Conservation (phyloP, 2,888 invertebrate genomes). For the Agrochola macilenta region DNA sequence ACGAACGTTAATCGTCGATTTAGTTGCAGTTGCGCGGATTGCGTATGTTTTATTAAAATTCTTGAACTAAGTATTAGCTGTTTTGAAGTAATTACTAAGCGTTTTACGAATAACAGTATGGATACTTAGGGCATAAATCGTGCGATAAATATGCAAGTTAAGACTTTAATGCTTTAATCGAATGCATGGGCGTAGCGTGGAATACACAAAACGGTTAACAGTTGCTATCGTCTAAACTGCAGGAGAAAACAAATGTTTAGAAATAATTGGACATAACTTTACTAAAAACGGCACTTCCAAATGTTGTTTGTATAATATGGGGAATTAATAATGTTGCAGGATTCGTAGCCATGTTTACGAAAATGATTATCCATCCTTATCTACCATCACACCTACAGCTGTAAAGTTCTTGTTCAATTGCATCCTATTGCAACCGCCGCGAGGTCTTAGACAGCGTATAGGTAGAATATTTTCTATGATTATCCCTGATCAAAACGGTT, state of each 20-base stretch:
- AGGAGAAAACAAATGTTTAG: conserved; percentile 22
- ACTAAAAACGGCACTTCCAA: conserved; percentile 12
- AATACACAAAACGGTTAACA: conserved; percentile 44
- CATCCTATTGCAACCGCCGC: too few species aligned
- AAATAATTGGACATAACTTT: conserved; percentile 20
- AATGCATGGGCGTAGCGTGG: conserved; percentile 51
- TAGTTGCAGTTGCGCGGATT: conserved; percentile 23
- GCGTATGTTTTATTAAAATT: conserved; percentile 34
- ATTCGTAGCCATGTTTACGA: not conserved
- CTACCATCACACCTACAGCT: not conserved
- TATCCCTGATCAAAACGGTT: conserved; percentile 33
- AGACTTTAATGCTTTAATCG: conserved; percentile 43
- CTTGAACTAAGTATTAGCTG: conserved; percentile 18
- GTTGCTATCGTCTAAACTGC: conserved; percentile 13
- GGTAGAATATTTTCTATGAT: not conserved
- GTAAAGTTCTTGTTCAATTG: not conserved
- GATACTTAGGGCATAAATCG: conserved; percentile 44
- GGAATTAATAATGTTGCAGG: not conserved
- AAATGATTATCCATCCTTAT: not conserved
- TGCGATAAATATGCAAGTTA: conserved; percentile 51
- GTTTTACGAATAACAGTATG: conserved; percentile 26
- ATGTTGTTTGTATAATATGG: conserved; percentile 1
- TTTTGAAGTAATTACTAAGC: conserved; percentile 48
- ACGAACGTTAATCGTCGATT: conserved; percentile 25
- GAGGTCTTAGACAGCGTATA: not conserved